Evolutionary conservation across 2,888 invertebrate species (phyloP).

Genomic region (Glyphotaelius pellucidus): DNA sequence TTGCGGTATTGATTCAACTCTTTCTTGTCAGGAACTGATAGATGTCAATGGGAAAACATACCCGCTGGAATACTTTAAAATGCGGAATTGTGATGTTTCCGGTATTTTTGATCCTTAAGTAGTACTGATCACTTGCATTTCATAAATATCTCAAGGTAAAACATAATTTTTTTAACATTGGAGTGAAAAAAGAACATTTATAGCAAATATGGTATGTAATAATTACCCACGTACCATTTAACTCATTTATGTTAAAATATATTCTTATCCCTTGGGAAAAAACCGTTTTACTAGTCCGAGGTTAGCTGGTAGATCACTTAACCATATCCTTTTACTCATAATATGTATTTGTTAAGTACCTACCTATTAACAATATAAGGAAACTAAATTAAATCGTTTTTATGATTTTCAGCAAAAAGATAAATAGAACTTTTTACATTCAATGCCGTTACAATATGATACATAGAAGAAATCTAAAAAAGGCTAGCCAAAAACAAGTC

Average conservation of each 20-base stretch:
- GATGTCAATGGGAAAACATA: too few relatives aligned
- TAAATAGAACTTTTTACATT: not conserved
- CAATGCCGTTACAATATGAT: too few relatives aligned
- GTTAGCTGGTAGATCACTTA: not conserved
- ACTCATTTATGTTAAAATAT: not conserved
- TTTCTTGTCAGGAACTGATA: not conserved
- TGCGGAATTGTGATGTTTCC: not conserved
- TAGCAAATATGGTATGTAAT: too few relatives aligned
- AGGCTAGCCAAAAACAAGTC: too few relatives aligned
- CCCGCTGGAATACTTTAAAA: not conserved
- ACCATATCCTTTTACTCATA: not conserved
- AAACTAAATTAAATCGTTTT: not conserved
- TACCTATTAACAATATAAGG: not conserved
- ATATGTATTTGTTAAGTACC: not conserved
- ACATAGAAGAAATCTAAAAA: too few relatives aligned
- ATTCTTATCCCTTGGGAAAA: not conserved
- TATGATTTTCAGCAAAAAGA: not conserved
- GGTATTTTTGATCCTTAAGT: not conserved
- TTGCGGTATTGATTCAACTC: not conserved
- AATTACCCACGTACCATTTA: not conserved
- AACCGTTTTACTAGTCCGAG: not conserved
- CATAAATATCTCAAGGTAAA: not conserved
- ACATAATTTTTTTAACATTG: not conserved
- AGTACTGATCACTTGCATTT: not conserved
- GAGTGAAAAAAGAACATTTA: not conserved